phyloP scores from a whole-genome alignment of 2,797 vertebrate genomes.

The Alectoris magna region DNA sequence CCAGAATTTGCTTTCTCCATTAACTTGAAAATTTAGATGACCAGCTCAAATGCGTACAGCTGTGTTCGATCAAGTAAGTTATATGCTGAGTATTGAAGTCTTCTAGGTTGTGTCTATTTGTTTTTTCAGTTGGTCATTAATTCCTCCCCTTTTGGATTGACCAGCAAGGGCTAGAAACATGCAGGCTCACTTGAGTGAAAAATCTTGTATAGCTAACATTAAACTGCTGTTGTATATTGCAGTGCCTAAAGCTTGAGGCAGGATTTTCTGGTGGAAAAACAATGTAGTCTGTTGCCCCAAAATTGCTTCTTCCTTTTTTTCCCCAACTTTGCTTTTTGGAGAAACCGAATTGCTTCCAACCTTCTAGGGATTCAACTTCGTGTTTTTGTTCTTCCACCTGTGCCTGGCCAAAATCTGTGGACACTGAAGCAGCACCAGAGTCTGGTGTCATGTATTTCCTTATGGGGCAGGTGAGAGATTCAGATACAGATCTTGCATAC shows the following conservation, averaged over 20 bases:
- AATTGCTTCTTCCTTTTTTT: not conserved
- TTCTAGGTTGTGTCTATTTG: not conserved
- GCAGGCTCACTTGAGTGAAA: not conserved
- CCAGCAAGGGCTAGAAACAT: constrained; percentile 15
- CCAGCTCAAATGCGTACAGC: not conserved
- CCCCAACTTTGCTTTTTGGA: not conserved
- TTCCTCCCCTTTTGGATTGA: constrained; percentile 8
- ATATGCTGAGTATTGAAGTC: not conserved
- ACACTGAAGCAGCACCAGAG: not conserved
- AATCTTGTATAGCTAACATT: not conserved
- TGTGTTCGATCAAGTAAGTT: not conserved
- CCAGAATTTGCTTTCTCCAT: not conserved
- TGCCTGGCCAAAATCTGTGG: constrained; percentile 5
- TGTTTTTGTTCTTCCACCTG: not conserved
- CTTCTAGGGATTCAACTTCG: not conserved
- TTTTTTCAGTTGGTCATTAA: not conserved
- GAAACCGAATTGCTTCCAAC: constrained; percentile 7
- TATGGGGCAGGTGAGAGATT: not conserved
- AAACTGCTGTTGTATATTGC: not conserved
- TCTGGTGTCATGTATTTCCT: not conserved
- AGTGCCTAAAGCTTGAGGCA: constrained; percentile 41
- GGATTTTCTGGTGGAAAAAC: not conserved
- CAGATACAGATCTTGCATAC: not conserved
- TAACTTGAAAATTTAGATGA: not conserved
- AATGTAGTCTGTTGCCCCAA: not conserved